Conservation (phyloP, 1,140 invertebrate genomes). For the Drosophila varians region DNA sequence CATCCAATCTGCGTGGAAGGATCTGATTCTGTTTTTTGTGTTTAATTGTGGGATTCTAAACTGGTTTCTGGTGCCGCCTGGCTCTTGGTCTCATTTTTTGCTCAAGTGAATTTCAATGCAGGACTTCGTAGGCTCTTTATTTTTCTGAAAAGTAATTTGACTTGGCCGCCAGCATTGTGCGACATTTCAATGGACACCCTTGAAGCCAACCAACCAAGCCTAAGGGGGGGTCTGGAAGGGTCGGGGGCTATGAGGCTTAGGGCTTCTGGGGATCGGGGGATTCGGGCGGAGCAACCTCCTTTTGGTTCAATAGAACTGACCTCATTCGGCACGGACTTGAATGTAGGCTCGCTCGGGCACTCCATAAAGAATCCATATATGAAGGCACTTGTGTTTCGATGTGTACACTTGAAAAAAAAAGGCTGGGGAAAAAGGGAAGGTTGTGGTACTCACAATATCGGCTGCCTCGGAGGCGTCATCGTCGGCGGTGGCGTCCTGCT, state of each 20-base stretch:
- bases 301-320: constrained; percentile 57
- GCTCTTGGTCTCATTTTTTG: constrained; percentile 24
- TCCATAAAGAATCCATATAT: constrained; percentile 13
- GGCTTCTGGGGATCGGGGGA: not conserved
- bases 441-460: constrained; percentile 71
- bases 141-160: constrained; percentile 51
- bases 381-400: constrained; percentile 1
- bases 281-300: not conserved
- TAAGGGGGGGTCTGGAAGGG: too few species aligned
- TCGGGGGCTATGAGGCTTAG: not conserved
- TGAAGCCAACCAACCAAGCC: not conserved
- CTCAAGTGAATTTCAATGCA: constrained; percentile 41
- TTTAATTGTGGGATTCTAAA: not conserved
- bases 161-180: constrained; percentile 49
- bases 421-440: too few species aligned
- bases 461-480: constrained; percentile 62
- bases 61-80: constrained; percentile 1
- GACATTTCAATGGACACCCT: constrained; percentile 56
- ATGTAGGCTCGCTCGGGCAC: constrained; percentile 16
- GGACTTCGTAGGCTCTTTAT: not conserved
- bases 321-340: constrained; percentile 59
- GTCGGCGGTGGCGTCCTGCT: constrained; percentile 6
- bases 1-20: too few species aligned
- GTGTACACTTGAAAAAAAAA: constrained; percentile 1
- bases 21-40: too few species aligned